Base-by-base conservation (phyloP, 1,140 invertebrate genomes). In the Hylaeus volcanicus region DNA sequence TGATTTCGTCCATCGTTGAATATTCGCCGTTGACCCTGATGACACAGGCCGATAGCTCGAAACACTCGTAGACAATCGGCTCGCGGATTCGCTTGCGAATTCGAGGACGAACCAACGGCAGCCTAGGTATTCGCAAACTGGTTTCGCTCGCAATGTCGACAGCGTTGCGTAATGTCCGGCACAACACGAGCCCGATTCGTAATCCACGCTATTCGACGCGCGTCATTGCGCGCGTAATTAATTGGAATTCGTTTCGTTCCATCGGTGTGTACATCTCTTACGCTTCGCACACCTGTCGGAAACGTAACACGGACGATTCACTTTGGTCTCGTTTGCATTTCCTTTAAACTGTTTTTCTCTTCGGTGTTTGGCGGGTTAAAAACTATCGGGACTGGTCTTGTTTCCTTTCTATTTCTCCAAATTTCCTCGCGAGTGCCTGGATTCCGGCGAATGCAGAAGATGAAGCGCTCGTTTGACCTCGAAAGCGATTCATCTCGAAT, bases 71-170 rank as follows among this genome's bases (percentile, higher is more conserved):
- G 39, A 56, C 15, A 12, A 56, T 14, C 11, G 39, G 12, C 53
- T 76, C 55, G 51, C 69, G 48, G 68, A 71, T 51, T 61, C 41
- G 58, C 11, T 5, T 37, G 1, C 53, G 5, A 53, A 78, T 71
- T 45, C 56, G 3, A 6, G 37, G 26, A 48, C 9, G 39, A 48
- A 53, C 4, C 65, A 5, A 51, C 75, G 66, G 70, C 26, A 64
- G 53, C n/a, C 65, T 73, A 58, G 65, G 55, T 55, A 68, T 60
- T 72, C 53, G 73, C 73, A 77, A 85, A 86, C 84, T 81, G 83
- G 84, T 86, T 84, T 51, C 61, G 9, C 76, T 58, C 51, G 73
- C 84, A 86, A 81, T 86, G 84, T 85, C 78, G 84, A 37, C 60
- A 58, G 1, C 15, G 69, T 86, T 86, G 83, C 84, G 73, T 77